Base-by-base conservation (phyloP, 2,888 invertebrate species). In the Arge pagana region DNA sequence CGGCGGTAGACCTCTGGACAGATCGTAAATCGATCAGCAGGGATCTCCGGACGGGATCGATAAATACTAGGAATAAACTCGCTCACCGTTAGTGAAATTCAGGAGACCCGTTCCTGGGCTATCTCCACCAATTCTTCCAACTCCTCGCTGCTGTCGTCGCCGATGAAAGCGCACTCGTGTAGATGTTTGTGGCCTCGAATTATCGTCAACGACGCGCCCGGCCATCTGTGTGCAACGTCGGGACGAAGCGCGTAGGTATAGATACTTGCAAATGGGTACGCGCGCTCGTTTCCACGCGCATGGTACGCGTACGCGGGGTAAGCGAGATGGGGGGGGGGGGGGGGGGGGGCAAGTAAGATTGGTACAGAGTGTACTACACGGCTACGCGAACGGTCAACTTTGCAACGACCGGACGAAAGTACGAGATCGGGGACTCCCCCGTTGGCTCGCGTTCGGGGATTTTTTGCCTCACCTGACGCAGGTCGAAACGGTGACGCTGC, bases 111-210 rank as follows among this genome's bases (percentile, higher is more conserved):
- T 39, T 78, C 74, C 43, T 78, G 76, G 0, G 68, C 71, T 3
- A 81, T 78, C 60, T 82, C 81, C 4, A 79, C 58, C n/a, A 85
- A 70, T 64, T 88, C 88, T 18, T 88, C 87, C 5, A 86, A 71
- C 62, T 89, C 89, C 67, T 89, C 89, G 0, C 88, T 88, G 0
- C 89, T 89, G 66, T 89, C 85, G 66, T 90, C 89, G 0, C 90
- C 90, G 43, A 90, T 88, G 76, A 89, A 90, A 0, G 89, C 89
- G 67, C 90, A 90, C 63, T 88, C 86, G 63, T 88, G 87, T 0
- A 90, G 80, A 68, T 89, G 87, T 58, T 85, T 86, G 76, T 89
- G 87, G 0, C 90, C 89, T 65, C 86, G 82, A 53, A 90, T 88
- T 71, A 90, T 84, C 53, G 89, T 86, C 35, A 90, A 78, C 0